Percentiles rank a stretch among this genome's conserved stretches.
Conservation (phyloP, 2,888 invertebrate species). For the Drosophila antonietae region DNA sequence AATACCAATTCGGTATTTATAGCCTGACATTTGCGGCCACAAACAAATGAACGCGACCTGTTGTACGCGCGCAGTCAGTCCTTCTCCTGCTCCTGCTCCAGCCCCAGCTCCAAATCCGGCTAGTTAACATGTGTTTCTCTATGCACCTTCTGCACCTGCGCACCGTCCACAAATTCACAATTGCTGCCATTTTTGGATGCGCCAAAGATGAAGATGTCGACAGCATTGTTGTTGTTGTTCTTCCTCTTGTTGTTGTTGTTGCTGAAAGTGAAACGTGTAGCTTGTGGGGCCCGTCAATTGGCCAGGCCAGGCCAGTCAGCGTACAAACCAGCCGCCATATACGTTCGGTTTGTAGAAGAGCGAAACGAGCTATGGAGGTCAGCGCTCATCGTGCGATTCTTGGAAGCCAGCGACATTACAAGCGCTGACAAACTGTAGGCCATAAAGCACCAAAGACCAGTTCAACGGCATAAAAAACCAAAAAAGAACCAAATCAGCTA, state of each 20-base stretch:
- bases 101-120: conserved; percentile 37
- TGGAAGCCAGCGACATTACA: conserved; percentile 69
- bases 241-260: not conserved
- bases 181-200: conserved; percentile 73
- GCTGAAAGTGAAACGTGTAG: conserved; percentile 72
- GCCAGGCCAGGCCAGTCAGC: conserved; percentile 21
- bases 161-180: conserved; percentile 65
- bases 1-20: conserved; percentile 77
- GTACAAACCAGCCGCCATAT: conserved; percentile 23
- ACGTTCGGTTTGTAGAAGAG: conserved; percentile 25
- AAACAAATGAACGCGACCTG: conserved; percentile 37
- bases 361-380: conserved; percentile 63
- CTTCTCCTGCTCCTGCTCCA: conserved; percentile 7
- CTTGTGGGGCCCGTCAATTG: conserved; percentile 62
- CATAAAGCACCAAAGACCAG: conserved; percentile 75
- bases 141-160: conserved; percentile 70
- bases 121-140: conserved; percentile 72
- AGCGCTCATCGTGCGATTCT: conserved; percentile 61
- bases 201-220: conserved; percentile 73
- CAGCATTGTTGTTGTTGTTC: conserved; percentile 40
- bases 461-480: conserved; percentile 41
- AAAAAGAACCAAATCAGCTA: conserved; percentile 4
- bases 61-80: conserved; percentile 5
- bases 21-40: conserved; percentile 77
- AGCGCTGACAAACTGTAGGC: conserved; percentile 45